Base-by-base conservation (phyloP, 2,888 invertebrate species). In the Meghimatium bilineatum region DNA sequence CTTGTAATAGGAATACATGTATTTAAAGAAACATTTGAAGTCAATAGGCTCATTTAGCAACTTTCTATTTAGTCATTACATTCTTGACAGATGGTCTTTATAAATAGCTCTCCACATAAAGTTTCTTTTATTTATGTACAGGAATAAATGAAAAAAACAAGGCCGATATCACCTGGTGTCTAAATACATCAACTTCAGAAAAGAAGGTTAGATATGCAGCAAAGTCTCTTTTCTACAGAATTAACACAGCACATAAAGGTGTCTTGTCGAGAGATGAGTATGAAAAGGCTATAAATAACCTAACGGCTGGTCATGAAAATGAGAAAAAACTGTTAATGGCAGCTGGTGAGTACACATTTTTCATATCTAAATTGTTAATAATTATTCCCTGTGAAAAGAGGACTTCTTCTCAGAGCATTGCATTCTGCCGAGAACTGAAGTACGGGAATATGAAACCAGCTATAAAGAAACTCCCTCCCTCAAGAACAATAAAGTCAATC, bases 171-270 rank as follows among this genome's bases (percentile, higher is more conserved):
- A 95, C 95, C 89, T 95, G 96, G 80, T 98, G 97, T 91, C 95
- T 98, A 26, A 96, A 96, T 0, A 97, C 97, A 94, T 96, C 97
- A 8, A 95, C 96, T 76, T 96, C 97, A 90, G 98, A 98, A 93
- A 97, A 97, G 85, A 95, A 97, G 52, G 97, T 97, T 0, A 95
- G 97, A 86, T 96, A 96, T 94, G 97, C 98, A 0, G 98, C 97
- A 0, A 95, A 96, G 81, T 96, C 97, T 92, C 95, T 98, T 87
- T 98, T 98, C 92, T 96, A 96, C n/a, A 94, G 97, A 96, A 44
- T 93, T 60, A 92, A 92, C 83, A 88, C 89, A 1, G 88, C 96
- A 96, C 93, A 95, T 95, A 79, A 96, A 96, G 89, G 91, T 87
- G 86, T 95, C 94, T 94, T 94, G 71, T 95, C 95, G n/a, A 94